These are phyloP conservation scores for Danaus chrysippus DNA, from an alignment of 2,888 invertebrate genomes.

Conservation along the genomic window DNA sequence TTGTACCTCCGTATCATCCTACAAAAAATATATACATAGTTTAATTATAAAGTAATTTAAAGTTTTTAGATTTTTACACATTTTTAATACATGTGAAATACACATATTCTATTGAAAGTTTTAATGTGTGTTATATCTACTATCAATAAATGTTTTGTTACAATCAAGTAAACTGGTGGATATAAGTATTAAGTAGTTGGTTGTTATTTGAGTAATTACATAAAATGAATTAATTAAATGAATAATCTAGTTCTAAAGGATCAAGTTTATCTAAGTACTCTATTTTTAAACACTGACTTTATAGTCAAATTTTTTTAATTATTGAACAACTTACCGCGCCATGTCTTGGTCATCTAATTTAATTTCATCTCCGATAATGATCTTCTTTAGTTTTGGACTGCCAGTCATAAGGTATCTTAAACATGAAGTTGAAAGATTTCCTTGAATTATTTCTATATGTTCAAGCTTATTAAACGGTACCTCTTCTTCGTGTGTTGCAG, in stretches of 20 bases:
- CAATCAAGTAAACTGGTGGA: too few relatives aligned
- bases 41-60: not conserved
- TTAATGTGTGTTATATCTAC: too few relatives aligned
- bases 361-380: conserved; percentile 82
- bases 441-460: conserved; percentile 83
- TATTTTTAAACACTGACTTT: too few relatives aligned
- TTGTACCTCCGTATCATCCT: conserved; percentile 83
- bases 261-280: too few relatives aligned
- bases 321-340: conserved; percentile 65
- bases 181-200: too few relatives aligned
- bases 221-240: too few relatives aligned
- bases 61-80: not conserved
- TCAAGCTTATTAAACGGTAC: conserved; percentile 80
- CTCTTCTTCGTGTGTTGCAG: conserved; percentile 77
- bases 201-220: too few relatives aligned
- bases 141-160: too few relatives aligned
- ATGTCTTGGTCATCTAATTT: conserved; percentile 84
- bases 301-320: conserved; percentile 9
- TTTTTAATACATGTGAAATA: not conserved
- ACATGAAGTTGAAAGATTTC: conserved; percentile 77
- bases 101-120: too few relatives aligned
- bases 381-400: conserved; percentile 78
- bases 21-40: conserved; percentile 40
- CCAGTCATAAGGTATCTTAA: conserved; percentile 81
- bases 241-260: too few relatives aligned